phyloP scores from a whole-genome alignment of 2,113 vertebrate species.

The Oxyura jamaicensis region DNA sequence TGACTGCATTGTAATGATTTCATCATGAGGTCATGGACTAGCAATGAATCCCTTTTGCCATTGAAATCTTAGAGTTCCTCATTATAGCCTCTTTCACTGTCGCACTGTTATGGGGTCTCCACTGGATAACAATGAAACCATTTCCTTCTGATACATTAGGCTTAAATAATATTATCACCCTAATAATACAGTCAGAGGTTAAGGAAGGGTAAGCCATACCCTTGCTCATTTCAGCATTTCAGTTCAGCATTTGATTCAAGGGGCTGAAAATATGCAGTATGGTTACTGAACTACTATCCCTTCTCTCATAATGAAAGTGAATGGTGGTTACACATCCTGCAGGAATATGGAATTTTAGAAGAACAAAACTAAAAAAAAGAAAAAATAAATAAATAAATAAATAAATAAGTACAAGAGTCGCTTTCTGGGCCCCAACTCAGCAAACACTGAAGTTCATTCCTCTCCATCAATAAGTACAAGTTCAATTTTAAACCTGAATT shows the following conservation, averaged over 20 bases:
- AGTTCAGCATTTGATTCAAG: not conserved
- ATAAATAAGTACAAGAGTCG: not conserved
- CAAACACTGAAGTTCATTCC: not conserved
- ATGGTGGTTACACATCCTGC: not conserved
- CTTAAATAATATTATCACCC: conserved; percentile 27
- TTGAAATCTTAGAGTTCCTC: conserved; percentile 33
- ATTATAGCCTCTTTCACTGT: conserved; percentile 33
- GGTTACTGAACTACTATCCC: not conserved
- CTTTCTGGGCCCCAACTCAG: not conserved
- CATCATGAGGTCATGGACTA: conserved; percentile 55
- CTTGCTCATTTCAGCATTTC: conserved; percentile 1
- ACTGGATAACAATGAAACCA: conserved; percentile 10
- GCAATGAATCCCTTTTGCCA: conserved; percentile 42
- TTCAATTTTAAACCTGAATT: conserved; percentile 14
- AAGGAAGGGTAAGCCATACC: not conserved
- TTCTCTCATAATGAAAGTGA: not conserved
- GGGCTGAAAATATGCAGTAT: not conserved
- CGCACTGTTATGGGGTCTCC: conserved; percentile 12
- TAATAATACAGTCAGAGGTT: conserved; percentile 24
- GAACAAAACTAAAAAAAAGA: not conserved
- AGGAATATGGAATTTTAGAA: not conserved
- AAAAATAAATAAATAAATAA: not conserved
- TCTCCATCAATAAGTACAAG: not conserved
- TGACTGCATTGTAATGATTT: conserved; percentile 63
- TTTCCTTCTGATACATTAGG: conserved; percentile 6